Base-by-base conservation (phyloP, 2,888 invertebrate species). In the Tanaodytes sp. region DNA sequence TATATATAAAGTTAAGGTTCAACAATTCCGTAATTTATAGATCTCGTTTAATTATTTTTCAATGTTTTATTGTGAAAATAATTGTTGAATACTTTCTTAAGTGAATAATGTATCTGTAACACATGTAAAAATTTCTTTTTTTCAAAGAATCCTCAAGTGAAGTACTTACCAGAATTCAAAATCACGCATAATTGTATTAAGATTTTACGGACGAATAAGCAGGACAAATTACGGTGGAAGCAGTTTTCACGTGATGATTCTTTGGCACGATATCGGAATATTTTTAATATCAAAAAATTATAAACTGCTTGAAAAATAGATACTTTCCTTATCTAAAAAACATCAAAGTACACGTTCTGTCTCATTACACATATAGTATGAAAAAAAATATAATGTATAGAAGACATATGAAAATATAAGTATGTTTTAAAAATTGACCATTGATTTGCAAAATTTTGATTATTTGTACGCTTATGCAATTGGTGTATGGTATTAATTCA, bases 141-240 rank as follows among this genome's bases (percentile, higher is more conserved):
- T 16, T 16, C 58, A 58, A 58, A 58, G 58, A 58, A 58, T 58
- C 58, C 11, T 58, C 58, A 58, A 58, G 58, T 58, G 58, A 58
- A 30, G 39, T n/a, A 31, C 12, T 5, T n/a, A n/a, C n/a, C n/a
- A n/a, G 16, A 27, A 30, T 39, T 36, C 4, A 54, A 27, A 45
- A 27, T 27, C 12, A 45, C 5, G 14, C 9, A 45, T 5, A n/a
- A n/a, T n/a, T n/a, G n/a, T n/a, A n/a, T n/a, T n/a, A n/a, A n/a
- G n/a, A n/a, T n/a, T n/a, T n/a, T n/a, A n/a, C n/a, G n/a, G n/a
- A n/a, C n/a, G n/a, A n/a, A n/a, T n/a, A n/a, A n/a, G n/a, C n/a
- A n/a, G n/a, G n/a, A n/a, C n/a, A n/a, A n/a, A n/a, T n/a, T n/a
- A 18, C 43, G 49, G 42, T 6, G 16, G 11, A 54, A 49, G 36